Evolutionary conservation across 2,797 vertebrate genomes (phyloP), one percentile per base, ranked within the genome.

Genomic region (Centropyge bicolor): DNA sequence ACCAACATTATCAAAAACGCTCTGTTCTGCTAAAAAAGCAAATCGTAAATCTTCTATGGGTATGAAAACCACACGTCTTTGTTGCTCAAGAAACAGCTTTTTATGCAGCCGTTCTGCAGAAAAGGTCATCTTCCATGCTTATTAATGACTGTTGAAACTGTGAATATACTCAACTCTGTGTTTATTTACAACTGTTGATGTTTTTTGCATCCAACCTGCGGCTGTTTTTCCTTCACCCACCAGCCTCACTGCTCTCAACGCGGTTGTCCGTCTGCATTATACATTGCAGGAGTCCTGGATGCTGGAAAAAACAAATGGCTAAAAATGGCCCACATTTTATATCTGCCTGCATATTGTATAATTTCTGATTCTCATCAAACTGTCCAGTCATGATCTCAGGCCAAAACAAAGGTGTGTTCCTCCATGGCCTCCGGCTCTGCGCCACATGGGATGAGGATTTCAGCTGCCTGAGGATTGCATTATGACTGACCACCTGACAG

Each of bases 181-280:
- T 70, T 78, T 79, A 70, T 81, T 84, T 70, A 9, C 35, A 77
- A 19, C 61, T 55, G 78, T 49, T 80, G 65, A 54, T 36, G 4
- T 6, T 13, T 13, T 80, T 11, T 62, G 4, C 12, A 10, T 56
- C 3, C 41, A 35, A 63, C 49, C 27, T 12, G 16, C 12, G 8
- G 66, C 22, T 65, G 57, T 63, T 64, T 46, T 51, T 38, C 22
- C 41, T 56, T 10, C 17, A 22, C 0, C 24, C 2, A 2, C 12
- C 49, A 36, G 9, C 20, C 52, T 36, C 11, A 7, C 5, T 38
- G 22, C 22, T 54, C 31, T 13, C 5, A 41, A 8, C 36, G 40
- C 7, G 5, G 36, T 35, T 64, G 57, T 60, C 41, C 20, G 24
- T 16, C 49, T 35, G 40, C 9, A 43, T 11, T 43, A n/a, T 46